Evolutionary conservation across 1,140 invertebrate genomes (phyloP).

Genomic region (Heliconius eleuchia): DNA sequence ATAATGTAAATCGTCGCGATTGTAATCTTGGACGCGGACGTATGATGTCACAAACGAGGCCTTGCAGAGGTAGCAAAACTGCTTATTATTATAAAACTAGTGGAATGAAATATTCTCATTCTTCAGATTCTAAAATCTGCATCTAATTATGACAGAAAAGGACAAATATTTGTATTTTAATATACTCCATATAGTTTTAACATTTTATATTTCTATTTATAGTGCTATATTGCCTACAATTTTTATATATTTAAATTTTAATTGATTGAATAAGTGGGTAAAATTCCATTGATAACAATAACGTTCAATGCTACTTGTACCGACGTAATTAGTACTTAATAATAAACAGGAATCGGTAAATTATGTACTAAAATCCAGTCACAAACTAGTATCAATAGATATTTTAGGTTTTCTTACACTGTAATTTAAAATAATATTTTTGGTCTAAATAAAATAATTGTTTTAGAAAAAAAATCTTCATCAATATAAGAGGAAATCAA

Average conservation of each 20-base stretch:
- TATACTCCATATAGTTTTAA: neutral
- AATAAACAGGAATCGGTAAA: no score
- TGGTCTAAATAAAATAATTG: no score
- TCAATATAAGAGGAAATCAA: neutral
- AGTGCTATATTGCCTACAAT: neutral
- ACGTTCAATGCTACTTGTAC: no score
- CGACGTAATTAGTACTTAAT: no score
- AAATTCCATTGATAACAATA: no score
- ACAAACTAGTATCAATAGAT: no score
- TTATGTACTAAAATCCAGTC: no score
- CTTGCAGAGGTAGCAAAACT: conserved; percentile 52
- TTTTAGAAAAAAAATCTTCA: no score
- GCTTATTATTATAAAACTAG: conserved; percentile 41
- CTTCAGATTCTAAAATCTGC: neutral
- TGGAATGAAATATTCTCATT: conserved; percentile 3
- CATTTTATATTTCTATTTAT: neutral
- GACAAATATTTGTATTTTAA: neutral
- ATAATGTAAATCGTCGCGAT: conserved; percentile 71
- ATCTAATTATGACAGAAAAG: neutral
- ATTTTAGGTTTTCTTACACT: no score
- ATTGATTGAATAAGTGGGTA: no score
- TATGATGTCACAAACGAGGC: conserved; percentile 66
- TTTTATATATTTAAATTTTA: no score
- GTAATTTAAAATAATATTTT: no score
- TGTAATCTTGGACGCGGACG: conserved; percentile 59